Evolutionary conservation across 1,140 invertebrate species (phyloP), one percentile per base, ranked within the genome.

Genomic region (Choristoneura fumiferana): DNA sequence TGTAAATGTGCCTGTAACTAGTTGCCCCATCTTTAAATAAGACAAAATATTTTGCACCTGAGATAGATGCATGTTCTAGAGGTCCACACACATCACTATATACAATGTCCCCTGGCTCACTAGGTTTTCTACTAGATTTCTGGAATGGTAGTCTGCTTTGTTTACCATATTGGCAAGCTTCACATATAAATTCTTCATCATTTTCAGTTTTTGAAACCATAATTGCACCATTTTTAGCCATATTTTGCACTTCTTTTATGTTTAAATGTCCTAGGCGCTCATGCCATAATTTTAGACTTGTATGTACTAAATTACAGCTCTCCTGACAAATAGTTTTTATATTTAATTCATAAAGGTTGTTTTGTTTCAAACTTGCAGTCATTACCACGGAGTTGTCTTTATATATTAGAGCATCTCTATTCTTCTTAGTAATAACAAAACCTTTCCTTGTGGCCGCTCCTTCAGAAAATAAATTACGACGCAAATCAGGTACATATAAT

Each of bases 1-100:
- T 89, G 67, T 84, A 89, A 17, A 89, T 78, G 77, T 68, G 55
- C 45, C 71, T 63, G 55, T 76, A 89, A 58, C 69, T 68, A 53
- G 76, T 72, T 9, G 37, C 69, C 15, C 84, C 78, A 76, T 91
- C 90, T 64, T 84, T 91, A 34, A 91, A 82, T 1, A 81, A 17
- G 9, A 91, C 53, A 69, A 89, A 88, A 61, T 82, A 91, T 63
- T 58, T 67, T 54, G 76, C 76, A 57, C 84, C 82, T 63, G 78
- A 74, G 1, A 86, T 39, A 8, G 83, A 89, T 15, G 55, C 4
- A 2, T 67, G 33, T 17, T 65, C 69, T 71, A 90, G 83, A 38
- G 84, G 83, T 55, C 84, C 87, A 64, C 59, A n/a, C n/a, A n/a
- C n/a, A n/a, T n/a, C n/a, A n/a, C n/a, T n/a, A n/a, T n/a, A n/a